Evolutionary conservation across 2,797 vertebrate species (phyloP), one percentile per base, ranked within the genome.

Genomic region (Brotula barbata): DNA sequence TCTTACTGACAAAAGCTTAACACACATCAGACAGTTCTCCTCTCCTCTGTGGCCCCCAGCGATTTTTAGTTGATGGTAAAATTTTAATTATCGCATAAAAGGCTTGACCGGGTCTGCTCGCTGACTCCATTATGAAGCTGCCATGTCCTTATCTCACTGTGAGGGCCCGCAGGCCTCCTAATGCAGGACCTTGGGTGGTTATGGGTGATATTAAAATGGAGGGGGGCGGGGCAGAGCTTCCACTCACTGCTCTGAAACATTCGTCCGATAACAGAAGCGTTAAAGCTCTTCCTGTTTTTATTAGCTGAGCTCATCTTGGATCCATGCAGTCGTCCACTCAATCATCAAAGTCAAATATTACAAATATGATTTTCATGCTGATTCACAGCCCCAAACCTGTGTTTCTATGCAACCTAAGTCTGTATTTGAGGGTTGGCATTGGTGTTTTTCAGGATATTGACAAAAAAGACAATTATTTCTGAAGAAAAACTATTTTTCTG

Each of bases 81-180:
- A 62, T 80, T 81, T 85, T 84, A 82, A 87, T 87, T 81, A 81
- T 67, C 22, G 2, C 42, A 73, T 77, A 56, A 80, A 77, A 76
- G 49, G 72, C 47, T 68, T 75, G 71, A 42, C 68, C 58, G 52
- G 61, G 45, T 62, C 51, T 50, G 51, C 51, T 15, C 12, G 54
- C 56, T 42, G 64, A 65, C 63, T 79, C 45, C 16, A 40, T 62
- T 75, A 64, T 51, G 52, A 64, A 62, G 36, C 50, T 47, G 62
- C 41, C 47, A 58, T 65, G 78, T 75, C 55, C 50, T 79, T 65
- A 66, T 71, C 61, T 70, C 46, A 72, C 25, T 46, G 41, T 59
- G 48, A 63, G 20, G 34, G 46, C 65, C 61, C 36, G 39, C 7
- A 9, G 57, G 52, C 58, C 57, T 60, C 57, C 6, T 12, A 42